Evolutionary conservation across 2,888 invertebrate genomes (phyloP).

Genomic region (Heterodera filipjevi): DNA sequence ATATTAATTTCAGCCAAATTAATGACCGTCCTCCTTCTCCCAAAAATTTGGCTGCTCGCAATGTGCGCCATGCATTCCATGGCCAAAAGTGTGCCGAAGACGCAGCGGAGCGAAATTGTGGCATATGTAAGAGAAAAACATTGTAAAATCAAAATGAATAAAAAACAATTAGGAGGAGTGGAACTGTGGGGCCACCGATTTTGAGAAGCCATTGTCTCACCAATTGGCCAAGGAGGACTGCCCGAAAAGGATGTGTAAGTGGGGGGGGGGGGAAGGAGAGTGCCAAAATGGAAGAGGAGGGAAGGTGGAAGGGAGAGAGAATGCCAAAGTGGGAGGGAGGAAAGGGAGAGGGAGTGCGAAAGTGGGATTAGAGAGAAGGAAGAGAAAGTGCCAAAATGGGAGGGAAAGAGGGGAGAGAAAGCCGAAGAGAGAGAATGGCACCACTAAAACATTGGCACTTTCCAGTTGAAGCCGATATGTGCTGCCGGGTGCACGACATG

Average conservation of each 20-base stretch:
- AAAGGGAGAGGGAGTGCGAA: too few species aligned
- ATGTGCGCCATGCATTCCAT: conserved; percentile 12
- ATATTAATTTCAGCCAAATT: background rate
- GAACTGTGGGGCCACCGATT: conserved; percentile 34
- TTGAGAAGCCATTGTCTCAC: conserved; percentile 32
- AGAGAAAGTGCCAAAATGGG: conserved; percentile 1
- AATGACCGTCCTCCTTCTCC: background rate
- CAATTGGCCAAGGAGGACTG: conserved; percentile 30
- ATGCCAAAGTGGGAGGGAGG: too few species aligned
- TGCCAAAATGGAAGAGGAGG: too few species aligned
- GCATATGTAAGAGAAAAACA: background rate
- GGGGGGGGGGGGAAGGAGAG: background rate
- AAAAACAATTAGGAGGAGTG: conserved; percentile 18
- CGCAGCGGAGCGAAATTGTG: conserved; percentile 17
- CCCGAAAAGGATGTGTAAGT: conserved; percentile 36
- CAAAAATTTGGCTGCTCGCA: background rate
- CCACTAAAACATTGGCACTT: background rate
- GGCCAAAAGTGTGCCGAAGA: background rate
- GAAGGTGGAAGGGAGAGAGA: too few species aligned
- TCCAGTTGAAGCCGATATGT: conserved; percentile 35
- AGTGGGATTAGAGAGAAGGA: too few species aligned
- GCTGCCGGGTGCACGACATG: conserved; percentile 34
- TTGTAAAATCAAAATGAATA: background rate
- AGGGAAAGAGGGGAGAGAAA: too few species aligned
- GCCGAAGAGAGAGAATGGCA: too few species aligned